Evolutionary conservation across 2,797 vertebrate genomes (phyloP), one percentile per base, ranked within the genome.

Genomic region (Neosilurus mollespiculum): DNA sequence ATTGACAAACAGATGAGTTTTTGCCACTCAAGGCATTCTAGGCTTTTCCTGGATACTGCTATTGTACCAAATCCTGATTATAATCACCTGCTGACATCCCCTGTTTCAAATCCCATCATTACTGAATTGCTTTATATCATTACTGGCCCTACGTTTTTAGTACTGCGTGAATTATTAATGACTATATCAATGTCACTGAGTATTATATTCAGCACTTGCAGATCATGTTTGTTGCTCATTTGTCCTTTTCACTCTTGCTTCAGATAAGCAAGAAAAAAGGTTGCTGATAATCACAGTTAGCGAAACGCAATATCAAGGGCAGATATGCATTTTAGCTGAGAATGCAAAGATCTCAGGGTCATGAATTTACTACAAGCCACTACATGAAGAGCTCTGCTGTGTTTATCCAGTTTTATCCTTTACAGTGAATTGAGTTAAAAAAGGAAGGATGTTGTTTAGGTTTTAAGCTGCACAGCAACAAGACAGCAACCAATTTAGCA

Each of bases 311-410:
- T 2, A 65, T n/a, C 62, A 65, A 65, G 24, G 6, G 24, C 24
- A 70, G 34, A 70, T 70, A 70, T 9, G 34, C 30, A 70, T 70
- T 70, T 70, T 11, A 70, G 67, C 66, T 69, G 66, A 69, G 66
- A 37, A 37, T 70, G 67, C 67, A 65, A 24, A 70, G 67, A 43
- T 49, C 7, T 43, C 67, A 70, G 67, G 18, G 34, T 43, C 67
- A 43, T 9, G 15, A 65, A 65, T 5, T 30, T 15, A 70, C 34
- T 69, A 20, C 37, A 43, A 69, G 9, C 8, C 34, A 69, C 20
- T 43, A 69, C 16, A 43, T 69, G 15, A 20, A 69, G 66, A 69
- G 34, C 16, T 43, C 15, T 69, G 34, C 16, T 20, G 4, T 34
- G 66, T 43, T 69, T 69, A 22, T 34, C 30, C 7, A 22, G 66